Evolutionary conservation across 1,140 invertebrate species (phyloP).

Genomic region (Cecropterus lyciades): DNA sequence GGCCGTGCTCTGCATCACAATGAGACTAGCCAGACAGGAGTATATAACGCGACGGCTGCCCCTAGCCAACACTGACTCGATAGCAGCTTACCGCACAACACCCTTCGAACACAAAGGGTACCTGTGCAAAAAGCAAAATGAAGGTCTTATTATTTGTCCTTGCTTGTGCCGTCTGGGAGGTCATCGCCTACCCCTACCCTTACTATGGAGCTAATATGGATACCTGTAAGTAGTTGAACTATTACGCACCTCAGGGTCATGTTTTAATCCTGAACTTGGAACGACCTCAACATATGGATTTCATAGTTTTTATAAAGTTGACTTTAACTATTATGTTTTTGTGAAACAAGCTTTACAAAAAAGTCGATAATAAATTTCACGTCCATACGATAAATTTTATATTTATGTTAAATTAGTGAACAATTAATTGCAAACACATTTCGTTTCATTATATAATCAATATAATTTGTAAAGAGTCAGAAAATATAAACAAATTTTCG

Average conservation of each 20-base stretch:
- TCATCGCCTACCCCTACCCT: slow-evolving; percentile 60
- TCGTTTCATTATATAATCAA: too few species aligned
- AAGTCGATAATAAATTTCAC: too few species aligned
- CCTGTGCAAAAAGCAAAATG: slow-evolving; percentile 39
- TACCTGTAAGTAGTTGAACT: slow-evolving; percentile 60
- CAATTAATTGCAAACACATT: too few species aligned
- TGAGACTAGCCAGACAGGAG: slow-evolving; percentile 58
- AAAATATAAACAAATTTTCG: too few species aligned
- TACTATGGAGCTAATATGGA: slow-evolving; percentile 69
- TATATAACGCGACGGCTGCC: slow-evolving; percentile 65
- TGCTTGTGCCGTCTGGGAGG: slow-evolving; percentile 57
- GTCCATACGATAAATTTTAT: too few species aligned
- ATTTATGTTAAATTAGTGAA: too few species aligned
- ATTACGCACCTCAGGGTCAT: neutral
- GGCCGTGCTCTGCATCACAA: slow-evolving; percentile 68
- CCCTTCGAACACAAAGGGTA: slow-evolving; percentile 51
- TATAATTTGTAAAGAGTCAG: too few species aligned
- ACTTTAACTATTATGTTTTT: too few species aligned
- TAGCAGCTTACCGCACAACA: slow-evolving; percentile 56
- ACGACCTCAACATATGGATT: too few species aligned
- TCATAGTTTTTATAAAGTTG: too few species aligned
- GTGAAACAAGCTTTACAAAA: too few species aligned
- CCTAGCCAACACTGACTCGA: slow-evolving; percentile 55
- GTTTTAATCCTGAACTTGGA: too few species aligned
- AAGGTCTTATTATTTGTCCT: slow-evolving; percentile 49